phyloP scores from a whole-genome alignment of 2,797 vertebrate species.

The Thunnus albacares region DNA sequence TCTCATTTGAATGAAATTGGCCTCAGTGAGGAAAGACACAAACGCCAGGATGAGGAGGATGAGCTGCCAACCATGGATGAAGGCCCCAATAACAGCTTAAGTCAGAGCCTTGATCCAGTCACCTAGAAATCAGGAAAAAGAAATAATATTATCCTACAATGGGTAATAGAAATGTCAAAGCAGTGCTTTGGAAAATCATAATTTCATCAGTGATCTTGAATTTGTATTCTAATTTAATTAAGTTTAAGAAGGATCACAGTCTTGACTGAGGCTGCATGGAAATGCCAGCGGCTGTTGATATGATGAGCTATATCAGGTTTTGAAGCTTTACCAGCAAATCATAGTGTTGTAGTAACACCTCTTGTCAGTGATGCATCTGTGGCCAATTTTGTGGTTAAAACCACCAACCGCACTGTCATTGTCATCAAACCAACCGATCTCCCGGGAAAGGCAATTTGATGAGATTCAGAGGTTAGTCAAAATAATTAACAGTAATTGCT shows the following conservation, averaged over 20 bases:
- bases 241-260: constrained; percentile 4
- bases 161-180: background rate
- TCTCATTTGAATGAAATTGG: constrained; percentile 78
- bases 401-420: constrained; percentile 82
- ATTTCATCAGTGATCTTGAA: background rate
- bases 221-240: constrained; percentile 10
- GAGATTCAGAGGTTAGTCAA: constrained; percentile 53
- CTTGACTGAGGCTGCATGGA: constrained; percentile 1
- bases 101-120: constrained; percentile 77
- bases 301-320: constrained; percentile 30
- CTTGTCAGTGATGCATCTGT: constrained; percentile 88
- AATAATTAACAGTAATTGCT: constrained; percentile 68
- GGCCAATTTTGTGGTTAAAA: constrained; percentile 87
- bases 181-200: too few relatives aligned
- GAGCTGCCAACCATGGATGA: constrained; percentile 85
- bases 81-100: constrained; percentile 81
- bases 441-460: constrained; percentile 70
- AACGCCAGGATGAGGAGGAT: constrained; percentile 84
- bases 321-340: constrained; percentile 53
- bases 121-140: constrained; percentile 63
- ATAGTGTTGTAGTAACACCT: constrained; percentile 79
- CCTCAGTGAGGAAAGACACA: constrained; percentile 78
- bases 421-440: constrained; percentile 88
- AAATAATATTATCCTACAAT: constrained; percentile 18
- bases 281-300: constrained; percentile 1